Evolutionary conservation across 2,113 vertebrate species (phyloP).

Genomic region (Echinops telfairi): DNA sequence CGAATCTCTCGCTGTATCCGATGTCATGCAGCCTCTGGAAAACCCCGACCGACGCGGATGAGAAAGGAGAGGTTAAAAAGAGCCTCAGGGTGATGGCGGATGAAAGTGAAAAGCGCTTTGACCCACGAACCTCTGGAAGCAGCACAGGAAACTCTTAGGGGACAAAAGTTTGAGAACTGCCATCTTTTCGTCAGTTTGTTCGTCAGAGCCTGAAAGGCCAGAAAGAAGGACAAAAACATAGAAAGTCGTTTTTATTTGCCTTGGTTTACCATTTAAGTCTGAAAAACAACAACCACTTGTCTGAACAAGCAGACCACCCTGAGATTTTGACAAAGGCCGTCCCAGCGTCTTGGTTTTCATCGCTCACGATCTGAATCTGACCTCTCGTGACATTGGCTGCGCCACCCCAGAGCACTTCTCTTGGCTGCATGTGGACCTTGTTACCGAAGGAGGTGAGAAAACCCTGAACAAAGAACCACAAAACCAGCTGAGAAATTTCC

Average conservation of each 20-base stretch:
- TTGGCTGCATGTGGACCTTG: not conserved
- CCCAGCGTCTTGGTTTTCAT: not conserved
- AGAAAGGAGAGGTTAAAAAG: slow-evolving; percentile 15
- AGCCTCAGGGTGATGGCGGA: not conserved
- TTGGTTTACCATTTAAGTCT: slow-evolving; percentile 5
- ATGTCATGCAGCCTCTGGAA: not conserved
- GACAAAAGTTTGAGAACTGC: not conserved
- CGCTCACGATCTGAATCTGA: not conserved
- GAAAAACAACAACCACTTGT: not conserved
- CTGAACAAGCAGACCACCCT: not conserved
- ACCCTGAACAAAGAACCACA: not conserved
- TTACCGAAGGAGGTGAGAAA: not conserved
- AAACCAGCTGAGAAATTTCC: not conserved
- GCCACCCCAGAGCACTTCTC: not conserved
- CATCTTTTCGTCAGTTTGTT: not conserved
- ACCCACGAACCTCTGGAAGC: not conserved
- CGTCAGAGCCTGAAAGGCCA: not conserved
- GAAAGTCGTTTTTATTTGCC: slow-evolving; percentile 9
- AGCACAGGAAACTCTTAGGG: not conserved
- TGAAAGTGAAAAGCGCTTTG: not conserved
- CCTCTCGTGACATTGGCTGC: not conserved
- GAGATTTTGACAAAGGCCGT: not conserved
- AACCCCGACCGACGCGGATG: not conserved
- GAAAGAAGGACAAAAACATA: not conserved
- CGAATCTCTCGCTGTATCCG: not conserved